These are phyloP conservation scores for Eubasilissa splendida DNA, from an alignment of 2,888 invertebrate species.

Conservation along the genomic window DNA sequence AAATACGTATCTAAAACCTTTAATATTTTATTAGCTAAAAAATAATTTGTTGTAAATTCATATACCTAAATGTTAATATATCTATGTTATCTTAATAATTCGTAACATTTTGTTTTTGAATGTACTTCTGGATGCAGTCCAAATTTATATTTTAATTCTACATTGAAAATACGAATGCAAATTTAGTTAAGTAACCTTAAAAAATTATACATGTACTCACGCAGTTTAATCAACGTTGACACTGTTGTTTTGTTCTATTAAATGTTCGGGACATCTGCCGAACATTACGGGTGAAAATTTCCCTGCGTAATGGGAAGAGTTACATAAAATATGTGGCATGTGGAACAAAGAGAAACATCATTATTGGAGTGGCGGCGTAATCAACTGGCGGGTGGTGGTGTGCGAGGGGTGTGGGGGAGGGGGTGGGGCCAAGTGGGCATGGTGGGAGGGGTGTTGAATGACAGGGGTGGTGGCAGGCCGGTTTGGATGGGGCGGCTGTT, in stretches of 20 bases:
- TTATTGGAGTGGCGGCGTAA: slow-evolving; percentile 46
- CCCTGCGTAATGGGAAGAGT: slow-evolving; percentile 42
- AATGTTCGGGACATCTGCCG: slow-evolving; percentile 36
- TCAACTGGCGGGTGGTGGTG: slow-evolving; percentile 31
- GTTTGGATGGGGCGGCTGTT: slow-evolving; percentile 12
- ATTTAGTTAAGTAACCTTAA: no score
- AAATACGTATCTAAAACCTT: no score
- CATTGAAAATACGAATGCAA: no score
- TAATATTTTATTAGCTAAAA: no score
- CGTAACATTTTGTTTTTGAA: no score
- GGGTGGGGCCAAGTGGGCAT: slow-evolving; percentile 3
- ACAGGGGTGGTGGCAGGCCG: neutral
- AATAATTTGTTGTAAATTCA: no score
- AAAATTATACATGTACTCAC: neutral
- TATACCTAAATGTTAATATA: no score
- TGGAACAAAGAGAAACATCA: slow-evolving; percentile 48
- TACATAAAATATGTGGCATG: slow-evolving; percentile 47
- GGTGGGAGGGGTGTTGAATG: slow-evolving; percentile 6
- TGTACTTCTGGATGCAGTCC: no score
- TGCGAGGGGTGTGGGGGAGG: neutral
- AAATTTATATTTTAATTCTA: no score
- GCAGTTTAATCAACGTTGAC: slow-evolving; percentile 37
- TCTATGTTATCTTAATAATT: no score
- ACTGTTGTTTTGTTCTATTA: slow-evolving; percentile 38
- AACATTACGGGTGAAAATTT: slow-evolving; percentile 26